Conservation (phyloP, 2,888 invertebrate genomes). For the Polietes domitor region DNA sequence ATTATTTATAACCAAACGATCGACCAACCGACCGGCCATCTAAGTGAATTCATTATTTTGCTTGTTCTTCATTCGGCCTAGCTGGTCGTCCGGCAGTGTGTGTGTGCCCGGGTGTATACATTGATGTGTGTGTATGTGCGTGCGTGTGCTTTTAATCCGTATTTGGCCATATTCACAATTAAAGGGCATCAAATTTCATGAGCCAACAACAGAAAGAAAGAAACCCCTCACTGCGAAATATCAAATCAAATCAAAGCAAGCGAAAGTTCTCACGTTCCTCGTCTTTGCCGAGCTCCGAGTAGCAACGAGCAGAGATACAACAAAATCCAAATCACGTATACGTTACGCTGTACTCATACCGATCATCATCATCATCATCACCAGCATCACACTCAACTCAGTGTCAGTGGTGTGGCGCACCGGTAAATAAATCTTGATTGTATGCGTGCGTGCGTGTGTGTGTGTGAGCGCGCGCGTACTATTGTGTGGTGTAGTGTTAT, state of each 20-base stretch:
- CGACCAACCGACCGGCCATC: neutral
- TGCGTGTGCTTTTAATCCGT: slow-evolving; percentile 70
- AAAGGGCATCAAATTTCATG: slow-evolving; percentile 79
- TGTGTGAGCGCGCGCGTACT: neutral
- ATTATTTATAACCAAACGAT: neutral
- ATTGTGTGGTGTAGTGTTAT: slow-evolving; percentile 15
- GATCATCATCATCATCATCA: neutral
- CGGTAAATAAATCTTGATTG: slow-evolving; percentile 51
- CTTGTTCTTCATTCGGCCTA: too few relatives aligned
- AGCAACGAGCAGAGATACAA: neutral
- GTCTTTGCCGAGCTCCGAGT: slow-evolving; percentile 20
- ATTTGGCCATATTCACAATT: slow-evolving; percentile 75
- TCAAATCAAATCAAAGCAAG: slow-evolving; percentile 4
- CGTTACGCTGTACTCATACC: slow-evolving; percentile 9
- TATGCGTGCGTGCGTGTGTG: slow-evolving; percentile 37
- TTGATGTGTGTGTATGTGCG: slow-evolving; percentile 6
- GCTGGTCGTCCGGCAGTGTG: too few relatives aligned
- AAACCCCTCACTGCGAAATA: slow-evolving; percentile 33
- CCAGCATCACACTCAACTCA: too few relatives aligned
- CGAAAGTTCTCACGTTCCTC: slow-evolving; percentile 33
- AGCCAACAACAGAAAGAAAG: slow-evolving; percentile 66
- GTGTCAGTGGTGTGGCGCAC: slow-evolving; percentile 22
- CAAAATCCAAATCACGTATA: slow-evolving; percentile 34
- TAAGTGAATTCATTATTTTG: neutral
- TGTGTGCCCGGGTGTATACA: neutral